These are phyloP conservation scores for Enteromius thamalakanensis DNA, from an alignment of 2,797 vertebrate species.

Conservation along the genomic window DNA sequence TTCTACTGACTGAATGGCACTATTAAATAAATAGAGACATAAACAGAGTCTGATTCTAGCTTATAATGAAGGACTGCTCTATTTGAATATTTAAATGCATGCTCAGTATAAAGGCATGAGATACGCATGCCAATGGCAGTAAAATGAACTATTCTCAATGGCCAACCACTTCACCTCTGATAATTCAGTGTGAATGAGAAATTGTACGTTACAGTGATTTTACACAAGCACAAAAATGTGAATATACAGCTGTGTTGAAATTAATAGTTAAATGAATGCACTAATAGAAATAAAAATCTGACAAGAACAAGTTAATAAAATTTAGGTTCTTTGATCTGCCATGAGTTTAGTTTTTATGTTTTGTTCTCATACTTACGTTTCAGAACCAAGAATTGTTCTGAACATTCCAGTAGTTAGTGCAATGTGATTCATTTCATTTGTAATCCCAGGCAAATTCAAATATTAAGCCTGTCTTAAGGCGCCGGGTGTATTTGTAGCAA, in stretches of 20 bases:
- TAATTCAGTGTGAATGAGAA: neutral
- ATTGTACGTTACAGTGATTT: neutral
- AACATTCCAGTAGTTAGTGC: neutral
- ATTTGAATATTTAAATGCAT: neutral
- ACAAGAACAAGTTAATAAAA: neutral
- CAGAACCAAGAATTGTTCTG: neutral
- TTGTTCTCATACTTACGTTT: neutral
- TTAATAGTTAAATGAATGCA: neutral
- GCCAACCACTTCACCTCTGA: neutral
- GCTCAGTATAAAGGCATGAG: neutral
- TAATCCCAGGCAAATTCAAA: neutral
- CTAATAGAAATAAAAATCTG: neutral
- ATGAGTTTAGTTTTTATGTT: too few relatives aligned
- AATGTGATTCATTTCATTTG: neutral
- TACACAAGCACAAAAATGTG: neutral
- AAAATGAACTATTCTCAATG: neutral
- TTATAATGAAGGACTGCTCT: conserved; percentile 12
- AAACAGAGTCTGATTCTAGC: neutral
- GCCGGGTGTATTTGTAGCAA: too few relatives aligned
- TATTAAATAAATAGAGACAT: conserved; percentile 42
- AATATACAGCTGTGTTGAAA: neutral
- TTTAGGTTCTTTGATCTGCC: neutral
- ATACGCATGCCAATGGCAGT: neutral
- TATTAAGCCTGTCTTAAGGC: neutral
- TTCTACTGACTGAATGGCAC: conserved; percentile 57